Conservation (phyloP, 2,797 vertebrate genomes). For the Limnodromus scolopaceus region DNA sequence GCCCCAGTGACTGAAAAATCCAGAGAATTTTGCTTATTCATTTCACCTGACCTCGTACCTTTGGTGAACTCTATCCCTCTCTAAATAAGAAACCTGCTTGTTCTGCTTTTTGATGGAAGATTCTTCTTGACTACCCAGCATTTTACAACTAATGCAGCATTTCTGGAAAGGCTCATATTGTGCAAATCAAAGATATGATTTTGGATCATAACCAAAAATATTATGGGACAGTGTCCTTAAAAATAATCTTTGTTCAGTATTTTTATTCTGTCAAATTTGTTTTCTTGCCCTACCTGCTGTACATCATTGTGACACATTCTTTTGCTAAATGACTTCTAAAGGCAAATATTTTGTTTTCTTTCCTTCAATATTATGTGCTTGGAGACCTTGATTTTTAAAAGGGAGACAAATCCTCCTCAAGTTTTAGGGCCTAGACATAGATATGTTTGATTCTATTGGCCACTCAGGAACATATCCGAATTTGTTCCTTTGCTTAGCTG, state of each 20-base stretch:
- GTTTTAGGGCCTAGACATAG: not conserved
- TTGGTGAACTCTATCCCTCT: not conserved
- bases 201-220: not conserved
- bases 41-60: not conserved
- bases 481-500: not conserved
- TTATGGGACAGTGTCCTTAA: not conserved
- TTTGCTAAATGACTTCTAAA: not conserved
- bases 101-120: slow-evolving; percentile 17
- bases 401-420: not conserved
- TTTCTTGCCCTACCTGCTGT: not conserved
- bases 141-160: not conserved
- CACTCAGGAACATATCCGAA: not conserved
- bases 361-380: not conserved
- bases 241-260: not conserved
- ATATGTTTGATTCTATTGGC: not conserved
- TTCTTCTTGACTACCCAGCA: not conserved
- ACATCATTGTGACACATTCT: not conserved
- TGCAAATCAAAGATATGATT: slow-evolving; percentile 3
- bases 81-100: not conserved
- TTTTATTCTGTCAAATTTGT: not conserved
- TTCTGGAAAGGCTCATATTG: not conserved
- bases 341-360: not conserved
- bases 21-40: not conserved
- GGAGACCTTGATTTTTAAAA: not conserved
- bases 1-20: not conserved